Conservation (phyloP, 2,888 invertebrate genomes). For the Tipula helvola region DNA sequence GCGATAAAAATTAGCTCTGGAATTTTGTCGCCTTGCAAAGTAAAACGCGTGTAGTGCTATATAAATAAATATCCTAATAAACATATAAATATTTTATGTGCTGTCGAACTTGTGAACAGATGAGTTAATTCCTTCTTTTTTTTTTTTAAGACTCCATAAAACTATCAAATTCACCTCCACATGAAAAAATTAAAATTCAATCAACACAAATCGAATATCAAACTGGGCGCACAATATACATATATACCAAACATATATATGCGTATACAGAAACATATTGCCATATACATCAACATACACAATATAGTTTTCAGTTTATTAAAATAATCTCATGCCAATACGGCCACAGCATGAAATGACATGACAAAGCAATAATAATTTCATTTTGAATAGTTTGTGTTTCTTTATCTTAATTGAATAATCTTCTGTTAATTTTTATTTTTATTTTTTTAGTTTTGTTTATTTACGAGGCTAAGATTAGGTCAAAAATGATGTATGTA, state of each 20-base stretch:
- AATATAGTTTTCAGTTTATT: neutral
- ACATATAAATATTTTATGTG: neutral
- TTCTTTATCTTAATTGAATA: slow-evolving; percentile 4
- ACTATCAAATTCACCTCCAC: neutral
- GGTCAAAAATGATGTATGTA: neutral
- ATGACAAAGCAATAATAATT: neutral
- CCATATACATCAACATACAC: neutral
- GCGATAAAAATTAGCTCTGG: neutral
- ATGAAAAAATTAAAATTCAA: neutral
- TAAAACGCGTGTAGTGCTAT: neutral
- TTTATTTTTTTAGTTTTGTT: neutral
- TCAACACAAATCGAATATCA: neutral
- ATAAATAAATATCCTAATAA: neutral
- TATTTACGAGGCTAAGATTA: neutral
- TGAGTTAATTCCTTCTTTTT: neutral
- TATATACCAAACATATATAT: too few species aligned
- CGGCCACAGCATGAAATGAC: neutral
- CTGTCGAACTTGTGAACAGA: neutral
- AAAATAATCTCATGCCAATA: neutral
- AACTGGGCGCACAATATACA: neutral
- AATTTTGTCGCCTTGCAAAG: neutral
- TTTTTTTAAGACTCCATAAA: neutral
- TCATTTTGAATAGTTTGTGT: neutral
- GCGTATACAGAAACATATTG: neutral
- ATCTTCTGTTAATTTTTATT: neutral